phyloP scores from a whole-genome alignment of 2,113 vertebrate genomes.

The Romanogobio albipinnatus region DNA sequence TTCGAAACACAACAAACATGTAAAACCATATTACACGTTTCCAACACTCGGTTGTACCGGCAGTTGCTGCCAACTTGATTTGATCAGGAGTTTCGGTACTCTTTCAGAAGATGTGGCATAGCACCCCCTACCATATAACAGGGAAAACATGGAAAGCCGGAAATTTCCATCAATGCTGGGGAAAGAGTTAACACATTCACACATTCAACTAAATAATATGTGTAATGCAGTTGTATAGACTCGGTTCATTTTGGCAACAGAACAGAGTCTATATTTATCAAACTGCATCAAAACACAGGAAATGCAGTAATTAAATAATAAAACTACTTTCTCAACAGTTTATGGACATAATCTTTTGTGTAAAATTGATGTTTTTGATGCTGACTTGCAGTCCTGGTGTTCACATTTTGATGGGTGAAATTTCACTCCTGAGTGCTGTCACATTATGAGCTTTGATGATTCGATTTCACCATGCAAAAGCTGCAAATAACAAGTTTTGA shows the following conservation, averaged over 20 bases:
- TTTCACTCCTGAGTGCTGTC: not conserved
- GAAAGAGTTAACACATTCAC: no score
- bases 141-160: no score
- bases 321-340: constrained; percentile 3
- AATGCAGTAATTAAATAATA: not conserved
- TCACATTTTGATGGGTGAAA: not conserved
- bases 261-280: not conserved
- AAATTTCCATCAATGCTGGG: no score
- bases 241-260: not conserved
- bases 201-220: no score
- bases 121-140: no score
- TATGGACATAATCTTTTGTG: not conserved
- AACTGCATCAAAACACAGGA: not conserved
- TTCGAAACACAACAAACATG: no score
- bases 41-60: no score
- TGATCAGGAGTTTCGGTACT: no score
- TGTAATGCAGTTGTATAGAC: no score
- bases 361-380: not conserved
- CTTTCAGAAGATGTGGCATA: no score
- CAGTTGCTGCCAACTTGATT: no score
- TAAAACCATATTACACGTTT: no score
- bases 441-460: not conserved
- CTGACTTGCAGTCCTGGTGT: not conserved
- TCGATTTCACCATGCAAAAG: not conserved
- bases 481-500: not conserved